Percentiles rank a stretch among this genome's conserved stretches.
Conservation (phyloP, 2,113 vertebrate genomes). For the Pionites leucogaster region DNA sequence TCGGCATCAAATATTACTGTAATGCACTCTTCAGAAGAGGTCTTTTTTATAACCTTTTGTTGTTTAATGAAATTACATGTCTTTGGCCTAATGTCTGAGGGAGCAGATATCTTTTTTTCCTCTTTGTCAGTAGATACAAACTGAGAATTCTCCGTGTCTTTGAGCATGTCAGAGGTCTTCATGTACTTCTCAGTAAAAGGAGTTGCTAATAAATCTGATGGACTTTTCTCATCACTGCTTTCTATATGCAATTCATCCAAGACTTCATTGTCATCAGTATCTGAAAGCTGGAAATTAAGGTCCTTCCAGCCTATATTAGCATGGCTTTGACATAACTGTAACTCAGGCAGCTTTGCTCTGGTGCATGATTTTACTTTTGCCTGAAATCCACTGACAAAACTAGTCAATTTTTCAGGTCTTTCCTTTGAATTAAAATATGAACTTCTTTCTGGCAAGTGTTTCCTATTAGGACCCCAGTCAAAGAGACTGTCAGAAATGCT, state of each 20-base stretch:
- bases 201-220: slow-evolving; percentile 71
- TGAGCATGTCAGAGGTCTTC: slow-evolving; percentile 66
- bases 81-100: slow-evolving; percentile 73
- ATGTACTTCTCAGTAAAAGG: slow-evolving; percentile 66
- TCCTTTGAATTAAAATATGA: slow-evolving; percentile 78
- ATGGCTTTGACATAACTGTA: slow-evolving; percentile 67
- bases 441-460: slow-evolving; percentile 56
- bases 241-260: slow-evolving; percentile 80
- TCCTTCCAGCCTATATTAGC: slow-evolving; percentile 33
- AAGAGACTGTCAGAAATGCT: slow-evolving; percentile 89
- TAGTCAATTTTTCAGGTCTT: slow-evolving; percentile 82
- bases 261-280: slow-evolving; percentile 79
- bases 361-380: slow-evolving; percentile 70
- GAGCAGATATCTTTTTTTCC: slow-evolving; percentile 38
- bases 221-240: slow-evolving; percentile 74
- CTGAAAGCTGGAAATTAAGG: slow-evolving; percentile 77
- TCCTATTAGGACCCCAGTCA: slow-evolving; percentile 78
- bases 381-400: slow-evolving; percentile 78
- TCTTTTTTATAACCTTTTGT: slow-evolving; percentile 75
- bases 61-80: slow-evolving; percentile 81
- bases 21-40: slow-evolving; percentile 85
- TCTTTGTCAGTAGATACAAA: slow-evolving; percentile 65
- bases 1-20: slow-evolving; percentile 82
- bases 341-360: slow-evolving; percentile 54
- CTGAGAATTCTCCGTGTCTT: slow-evolving; percentile 64